Evolutionary conservation across 2,113 vertebrate species (phyloP), one percentile per base, ranked within the genome.

Genomic region (Gopherus flavomarginatus): DNA sequence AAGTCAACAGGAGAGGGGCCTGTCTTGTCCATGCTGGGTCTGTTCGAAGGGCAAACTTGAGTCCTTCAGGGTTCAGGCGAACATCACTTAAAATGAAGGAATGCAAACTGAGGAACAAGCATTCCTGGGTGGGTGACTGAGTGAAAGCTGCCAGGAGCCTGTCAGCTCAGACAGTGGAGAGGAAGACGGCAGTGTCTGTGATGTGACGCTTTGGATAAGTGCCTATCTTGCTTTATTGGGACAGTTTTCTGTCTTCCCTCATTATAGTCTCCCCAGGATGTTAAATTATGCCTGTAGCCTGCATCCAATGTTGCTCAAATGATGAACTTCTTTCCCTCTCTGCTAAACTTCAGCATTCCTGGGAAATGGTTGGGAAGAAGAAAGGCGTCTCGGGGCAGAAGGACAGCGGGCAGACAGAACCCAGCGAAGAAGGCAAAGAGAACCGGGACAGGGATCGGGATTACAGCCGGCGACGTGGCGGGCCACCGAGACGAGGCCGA

Each of bases 311-410:
- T 26, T 1, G 3, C 50, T 79, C 81, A 57, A 82, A 14, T 24
- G 83, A 69, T 93, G 85, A 13, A 92, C 44, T 65, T 75, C 19
- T 77, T 72, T 62, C 26, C 24, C 16, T 57, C 14, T 91, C 69
- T 92, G 29, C 80, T 38, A 52, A 56, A 50, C 31, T 82, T 2
- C 93, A 99, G 99, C 99, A 99, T 95, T 99, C 99, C 85, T 99
- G 99, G 99, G 99, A 99, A 87, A 99, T 99, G 99, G 99, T 99
- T 8, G 99, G 99, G 57, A 99, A 99, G 98, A 99, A 99, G 98
- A 99, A 99, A 92, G 98, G 99, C 5, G 98, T 99, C 92, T 99
- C 99, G 0, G 99, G 99, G 86, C 99, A 99, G 97, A 99, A 99
- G 98, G 99, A 99, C 96, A 98, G 97, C 1, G 98, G 98, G 87